These are phyloP conservation scores for Cynodonichthys magdalenae DNA, from an alignment of 2,797 vertebrate genomes.

Conservation along the genomic window DNA sequence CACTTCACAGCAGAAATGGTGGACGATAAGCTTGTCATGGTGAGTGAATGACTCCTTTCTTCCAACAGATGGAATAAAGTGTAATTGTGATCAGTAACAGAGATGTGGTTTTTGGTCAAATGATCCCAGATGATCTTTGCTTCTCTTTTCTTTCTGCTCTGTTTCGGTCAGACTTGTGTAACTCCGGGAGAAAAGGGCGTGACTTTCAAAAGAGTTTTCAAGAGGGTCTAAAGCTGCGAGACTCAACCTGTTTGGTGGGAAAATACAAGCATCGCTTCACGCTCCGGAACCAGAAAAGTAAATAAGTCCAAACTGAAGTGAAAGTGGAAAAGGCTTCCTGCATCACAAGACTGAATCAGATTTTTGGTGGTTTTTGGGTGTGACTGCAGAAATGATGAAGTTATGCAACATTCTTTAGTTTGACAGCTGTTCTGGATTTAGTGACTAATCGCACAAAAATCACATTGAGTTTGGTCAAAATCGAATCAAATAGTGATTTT, in stretches of 20 bases:
- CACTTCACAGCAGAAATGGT: slow-evolving; percentile 82
- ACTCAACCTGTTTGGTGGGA: slow-evolving; percentile 34
- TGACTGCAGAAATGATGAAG: too few species aligned
- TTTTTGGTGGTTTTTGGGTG: too few species aligned
- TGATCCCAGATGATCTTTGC: neutral
- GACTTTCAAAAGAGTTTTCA: slow-evolving; percentile 68
- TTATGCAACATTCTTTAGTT: neutral
- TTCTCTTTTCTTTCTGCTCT: neutral
- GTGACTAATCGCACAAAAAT: too few species aligned
- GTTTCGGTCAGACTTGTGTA: slow-evolving; percentile 50
- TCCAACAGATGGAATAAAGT: neutral
- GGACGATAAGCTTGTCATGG: slow-evolving; percentile 87
- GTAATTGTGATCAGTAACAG: neutral
- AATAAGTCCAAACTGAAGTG: neutral
- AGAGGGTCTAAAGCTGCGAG: slow-evolving; percentile 58
- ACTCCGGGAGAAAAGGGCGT: slow-evolving; percentile 72
- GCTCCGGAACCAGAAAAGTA: slow-evolving; percentile 1
- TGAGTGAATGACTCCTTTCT: slow-evolving; percentile 64
- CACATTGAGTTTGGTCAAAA: too few species aligned
- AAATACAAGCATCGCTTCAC: neutral
- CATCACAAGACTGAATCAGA: too few species aligned
- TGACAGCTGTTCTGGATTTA: neutral
- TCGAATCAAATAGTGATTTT: too few species aligned
- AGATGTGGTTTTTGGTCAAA: neutral
- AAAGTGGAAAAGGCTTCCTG: too few species aligned